Evolutionary conservation across 1,140 invertebrate genomes (phyloP).

Genomic region (Triops longicaudatus): DNA sequence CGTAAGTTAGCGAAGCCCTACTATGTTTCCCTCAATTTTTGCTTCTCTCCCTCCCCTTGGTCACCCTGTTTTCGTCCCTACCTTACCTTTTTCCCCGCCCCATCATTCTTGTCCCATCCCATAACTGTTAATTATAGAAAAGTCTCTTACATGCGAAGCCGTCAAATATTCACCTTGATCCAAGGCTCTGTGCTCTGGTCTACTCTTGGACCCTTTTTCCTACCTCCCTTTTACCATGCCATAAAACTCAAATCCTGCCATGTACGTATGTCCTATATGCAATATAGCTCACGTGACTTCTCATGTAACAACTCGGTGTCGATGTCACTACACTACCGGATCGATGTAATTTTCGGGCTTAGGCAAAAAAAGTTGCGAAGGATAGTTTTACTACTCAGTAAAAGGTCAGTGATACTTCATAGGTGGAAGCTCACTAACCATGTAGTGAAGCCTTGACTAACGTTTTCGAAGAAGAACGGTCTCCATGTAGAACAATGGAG

Average conservation of each 20-base stretch:
- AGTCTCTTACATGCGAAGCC: slow-evolving; percentile 5
- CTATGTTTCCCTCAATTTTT: background rate
- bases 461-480: no score
- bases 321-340: slow-evolving; percentile 1
- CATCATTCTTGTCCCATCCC: background rate
- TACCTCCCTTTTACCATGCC: background rate
- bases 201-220: background rate
- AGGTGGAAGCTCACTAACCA: no score
- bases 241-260: background rate
- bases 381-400: no score
- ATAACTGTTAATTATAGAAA: slow-evolving; percentile 4
- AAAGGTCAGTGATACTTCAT: no score
- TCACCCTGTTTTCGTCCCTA: no score
- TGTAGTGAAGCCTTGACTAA: no score
- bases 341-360: background rate
- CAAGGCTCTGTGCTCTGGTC: background rate
- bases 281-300: background rate
- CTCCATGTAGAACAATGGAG: no score
- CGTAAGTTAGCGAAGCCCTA: background rate
- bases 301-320: background rate
- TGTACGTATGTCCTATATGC: background rate
- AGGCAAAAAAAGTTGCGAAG: background rate
- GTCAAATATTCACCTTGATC: slow-evolving; percentile 12
- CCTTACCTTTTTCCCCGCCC: background rate
- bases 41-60: background rate